A percentile compares a stretch with the other conserved stretches of the same genome.
These are phyloP conservation scores for Borostomias antarcticus DNA, from an alignment of 2,797 vertebrate species.

Conservation along the genomic window DNA sequence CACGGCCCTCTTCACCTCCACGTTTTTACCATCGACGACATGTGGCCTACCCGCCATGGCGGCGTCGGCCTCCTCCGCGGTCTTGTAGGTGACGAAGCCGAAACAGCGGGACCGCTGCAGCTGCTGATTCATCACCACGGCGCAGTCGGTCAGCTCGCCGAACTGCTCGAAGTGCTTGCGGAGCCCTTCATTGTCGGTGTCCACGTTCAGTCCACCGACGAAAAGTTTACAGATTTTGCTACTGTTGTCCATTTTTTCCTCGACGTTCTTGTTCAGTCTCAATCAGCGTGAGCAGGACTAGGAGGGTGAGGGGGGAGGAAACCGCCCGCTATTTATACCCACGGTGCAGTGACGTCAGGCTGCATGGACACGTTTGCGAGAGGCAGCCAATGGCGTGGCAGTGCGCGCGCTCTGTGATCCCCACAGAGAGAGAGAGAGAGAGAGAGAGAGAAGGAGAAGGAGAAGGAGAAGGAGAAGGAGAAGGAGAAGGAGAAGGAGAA, in stretches of 20 bases:
- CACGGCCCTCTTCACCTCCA: constrained; percentile 96
- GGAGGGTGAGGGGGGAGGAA: constrained; percentile 51
- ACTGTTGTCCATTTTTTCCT: constrained; percentile 79
- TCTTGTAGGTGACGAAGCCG: constrained; percentile 96
- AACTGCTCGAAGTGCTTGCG: constrained; percentile 94
- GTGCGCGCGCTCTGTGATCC: not conserved
- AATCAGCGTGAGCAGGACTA: not conserved
- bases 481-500: no score
- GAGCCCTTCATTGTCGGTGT: constrained; percentile 93
- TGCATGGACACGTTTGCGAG: not conserved
- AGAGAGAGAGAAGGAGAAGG: no score
- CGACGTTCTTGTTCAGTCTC: not conserved
- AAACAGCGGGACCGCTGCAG: constrained; percentile 96
- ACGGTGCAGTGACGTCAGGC: constrained; percentile 46
- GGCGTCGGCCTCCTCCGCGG: constrained; percentile 91
- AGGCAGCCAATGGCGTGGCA: not conserved
- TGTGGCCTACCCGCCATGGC: constrained; percentile 96
- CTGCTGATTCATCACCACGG: constrained; percentile 96
- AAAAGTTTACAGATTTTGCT: constrained; percentile 96
- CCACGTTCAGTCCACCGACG: constrained; percentile 94
- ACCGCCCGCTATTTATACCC: constrained; percentile 41
- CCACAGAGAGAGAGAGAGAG: not conserved
- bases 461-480: no score
- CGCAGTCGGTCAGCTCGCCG: constrained; percentile 93
- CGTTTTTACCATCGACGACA: constrained; percentile 91